Base-by-base conservation (phyloP, 2,797 vertebrate genomes). In the Carduelis carduelis region DNA sequence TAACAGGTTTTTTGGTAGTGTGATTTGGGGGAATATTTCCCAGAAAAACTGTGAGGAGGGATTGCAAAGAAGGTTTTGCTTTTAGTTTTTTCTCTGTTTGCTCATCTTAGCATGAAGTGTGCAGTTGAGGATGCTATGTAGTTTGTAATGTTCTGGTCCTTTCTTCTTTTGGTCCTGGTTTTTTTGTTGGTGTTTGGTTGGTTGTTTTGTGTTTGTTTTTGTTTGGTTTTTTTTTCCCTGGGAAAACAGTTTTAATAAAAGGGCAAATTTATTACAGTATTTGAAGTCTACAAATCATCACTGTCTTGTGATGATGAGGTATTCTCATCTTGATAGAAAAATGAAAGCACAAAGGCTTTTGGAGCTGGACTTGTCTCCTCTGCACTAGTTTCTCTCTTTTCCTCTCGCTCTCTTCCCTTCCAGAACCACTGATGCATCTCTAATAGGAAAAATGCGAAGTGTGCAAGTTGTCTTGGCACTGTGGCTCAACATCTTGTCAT, bases 391-490 rank as follows among this genome's bases (percentile, higher is more conserved):
- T 87, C 34, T 83, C 55, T 81, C n/a, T 83, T 37, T 37, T 83
- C 5, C 14, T 61, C n/a, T 81, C 39, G 30, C 11, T 4, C 12
- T 70, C 12, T 64, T 93, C 41, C 34, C 49, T 88, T 90, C 83
- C 34, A 47, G 60, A 86, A 56, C 71, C 90, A 90, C 46, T 57
- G 71, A 72, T 88, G 92, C 75, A 52, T 95, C 57, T 75, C 87
- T 93, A 92, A 94, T 90, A 86, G 53, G 90, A 79, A 95, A 88
- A 90, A 84, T 85, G 81, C 80, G 55, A 92, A 95, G 70, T 83
- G 91, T 86, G 76, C 90, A 93, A 81, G 43, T 68, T 86, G 69
- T 71, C 76, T 86, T 55, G 57, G 75, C 75, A 44, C 57, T 44
- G 60, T 63, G 72, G 79, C 70, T 94, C 84, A 76, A 59, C 19